A percentile compares a stretch with the other conserved stretches of the same genome.
phyloP scores from a whole-genome alignment of 37 sponge, comb jelly and placozoan species.

The Diacarnus erythraeanus region DNA sequence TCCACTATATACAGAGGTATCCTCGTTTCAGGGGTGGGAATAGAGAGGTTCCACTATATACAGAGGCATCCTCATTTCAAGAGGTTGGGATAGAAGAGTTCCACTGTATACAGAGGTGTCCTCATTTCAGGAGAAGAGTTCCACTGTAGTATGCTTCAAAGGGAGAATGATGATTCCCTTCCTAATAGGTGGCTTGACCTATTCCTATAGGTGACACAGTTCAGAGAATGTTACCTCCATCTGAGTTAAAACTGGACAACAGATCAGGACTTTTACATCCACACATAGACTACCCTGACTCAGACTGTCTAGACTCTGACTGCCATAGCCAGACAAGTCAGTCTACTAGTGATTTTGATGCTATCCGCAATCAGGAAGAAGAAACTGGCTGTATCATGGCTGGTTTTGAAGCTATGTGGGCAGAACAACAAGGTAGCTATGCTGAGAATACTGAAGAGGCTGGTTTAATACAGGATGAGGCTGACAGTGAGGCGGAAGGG shows the following conservation, averaged over 20 bases:
- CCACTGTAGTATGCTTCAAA: too few species aligned
- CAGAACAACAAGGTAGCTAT: background rate
- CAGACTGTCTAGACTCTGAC: background rate
- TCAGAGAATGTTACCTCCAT: too few species aligned
- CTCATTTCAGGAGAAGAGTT: too few species aligned
- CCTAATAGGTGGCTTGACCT: too few species aligned
- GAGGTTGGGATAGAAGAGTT: too few species aligned
- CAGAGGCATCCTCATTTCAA: too few species aligned
- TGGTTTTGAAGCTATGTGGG: slow-evolving; percentile 9
- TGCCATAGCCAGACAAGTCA: background rate
- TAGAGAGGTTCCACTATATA: too few species aligned
- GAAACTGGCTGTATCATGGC: background rate
- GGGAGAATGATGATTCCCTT: too few species aligned
- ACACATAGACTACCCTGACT: background rate
- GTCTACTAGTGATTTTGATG: background rate
- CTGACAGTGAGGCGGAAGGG: background rate
- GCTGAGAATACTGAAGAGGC: background rate
- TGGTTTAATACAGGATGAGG: background rate
- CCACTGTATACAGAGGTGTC: too few species aligned
- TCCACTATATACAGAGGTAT: too few species aligned
- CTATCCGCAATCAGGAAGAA: background rate
- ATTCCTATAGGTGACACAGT: too few species aligned
- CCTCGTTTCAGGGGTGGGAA: too few species aligned
- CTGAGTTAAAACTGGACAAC: background rate
- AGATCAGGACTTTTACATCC: background rate